Percentiles rank a stretch among this genome's conserved stretches.
phyloP scores from a whole-genome alignment of 2,797 vertebrate genomes.

The Helostoma temminkii region DNA sequence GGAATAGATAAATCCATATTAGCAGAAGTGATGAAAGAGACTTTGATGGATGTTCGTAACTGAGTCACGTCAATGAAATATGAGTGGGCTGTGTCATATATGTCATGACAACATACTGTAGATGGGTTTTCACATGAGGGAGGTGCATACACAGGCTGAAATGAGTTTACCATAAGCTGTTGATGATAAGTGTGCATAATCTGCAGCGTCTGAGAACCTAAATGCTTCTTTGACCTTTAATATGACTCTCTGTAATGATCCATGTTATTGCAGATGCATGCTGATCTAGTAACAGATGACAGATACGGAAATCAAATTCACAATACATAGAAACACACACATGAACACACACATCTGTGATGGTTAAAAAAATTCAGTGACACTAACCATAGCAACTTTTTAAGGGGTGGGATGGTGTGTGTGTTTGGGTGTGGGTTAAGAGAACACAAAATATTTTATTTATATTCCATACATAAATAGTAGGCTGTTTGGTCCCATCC shows the following conservation, averaged over 20 bases:
- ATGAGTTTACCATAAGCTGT: slow-evolving; percentile 51
- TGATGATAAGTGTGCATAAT: slow-evolving; percentile 70
- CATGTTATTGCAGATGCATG: slow-evolving; percentile 59
- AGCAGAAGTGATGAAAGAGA: slow-evolving; percentile 79
- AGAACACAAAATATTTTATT: slow-evolving; percentile 84
- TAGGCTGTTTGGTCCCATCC: slow-evolving; percentile 84
- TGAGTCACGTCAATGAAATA: slow-evolving; percentile 75
- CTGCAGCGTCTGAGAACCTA: slow-evolving; percentile 62
- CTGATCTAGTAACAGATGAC: slow-evolving; percentile 60
- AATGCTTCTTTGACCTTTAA: slow-evolving; percentile 76
- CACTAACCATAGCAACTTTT: slow-evolving; percentile 72
- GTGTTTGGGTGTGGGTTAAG: slow-evolving; percentile 51
- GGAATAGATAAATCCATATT: slow-evolving; percentile 85
- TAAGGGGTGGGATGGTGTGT: slow-evolving; percentile 13
- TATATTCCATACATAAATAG: slow-evolving; percentile 89
- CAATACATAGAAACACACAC: slow-evolving; percentile 26
- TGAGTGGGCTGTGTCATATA: slow-evolving; percentile 72
- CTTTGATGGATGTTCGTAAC: slow-evolving; percentile 76
- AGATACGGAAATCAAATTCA: slow-evolving; percentile 64
- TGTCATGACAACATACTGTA: slow-evolving; percentile 77
- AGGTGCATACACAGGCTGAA: slow-evolving; percentile 23
- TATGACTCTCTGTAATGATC: slow-evolving; percentile 69
- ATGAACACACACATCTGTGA: slow-evolving; percentile 6
- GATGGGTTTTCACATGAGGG: slow-evolving; percentile 64
- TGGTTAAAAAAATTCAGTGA: slow-evolving; percentile 53